Evolutionary conservation across 1,140 invertebrate species (phyloP), one percentile per base, ranked within the genome.

Genomic region (Cardiocondyla obscurior): DNA sequence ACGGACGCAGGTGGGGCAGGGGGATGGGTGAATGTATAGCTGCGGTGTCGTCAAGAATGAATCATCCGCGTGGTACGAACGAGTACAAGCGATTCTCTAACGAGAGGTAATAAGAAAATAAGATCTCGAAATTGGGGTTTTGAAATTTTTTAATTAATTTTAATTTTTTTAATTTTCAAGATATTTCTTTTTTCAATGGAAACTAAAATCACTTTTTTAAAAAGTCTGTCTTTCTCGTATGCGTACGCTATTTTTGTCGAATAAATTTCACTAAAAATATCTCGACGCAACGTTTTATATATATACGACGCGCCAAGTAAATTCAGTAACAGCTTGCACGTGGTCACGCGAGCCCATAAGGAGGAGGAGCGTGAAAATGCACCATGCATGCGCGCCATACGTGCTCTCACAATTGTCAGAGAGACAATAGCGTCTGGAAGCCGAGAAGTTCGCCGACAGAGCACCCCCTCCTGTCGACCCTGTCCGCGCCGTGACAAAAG

Each of bases 401-500:
- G 85, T 69, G 73, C 16, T 36, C 73, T n/a, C 10, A n/a, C n/a
- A n/a, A n/a, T n/a, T n/a, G n/a, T n/a, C n/a, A 28, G 49, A 8
- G 16, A 28, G 69, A 88, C 85, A 88, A 88, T 87, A 81, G 55
- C 33, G 72, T 69, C 83, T 73, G 65, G 25, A 55, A 86, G 42
- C 64, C 70, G 77, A 87, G 87, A 88, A 87, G 86, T 88, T 88
- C 58, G 74, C 42, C 70, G 65, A 33, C 55, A 49, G 58, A 28
- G 60, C 69, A 51, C 69, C 62, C 46, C 8, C 69, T 55, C 46
- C 8, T 46, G 70, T 81, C 74, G 79, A 60, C n/a, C 85, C 57
- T 72, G 82, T 22, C 58, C 46, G 74, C 53, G 30, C 51, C 53
- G 36, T 77, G 83, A 88, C 86, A 88, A 88, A 88, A 87, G 85